Percentiles rank a stretch among this genome's conserved stretches.
These are phyloP conservation scores for Brachyptera risi DNA, from an alignment of 2,888 invertebrate species.

Conservation along the genomic window DNA sequence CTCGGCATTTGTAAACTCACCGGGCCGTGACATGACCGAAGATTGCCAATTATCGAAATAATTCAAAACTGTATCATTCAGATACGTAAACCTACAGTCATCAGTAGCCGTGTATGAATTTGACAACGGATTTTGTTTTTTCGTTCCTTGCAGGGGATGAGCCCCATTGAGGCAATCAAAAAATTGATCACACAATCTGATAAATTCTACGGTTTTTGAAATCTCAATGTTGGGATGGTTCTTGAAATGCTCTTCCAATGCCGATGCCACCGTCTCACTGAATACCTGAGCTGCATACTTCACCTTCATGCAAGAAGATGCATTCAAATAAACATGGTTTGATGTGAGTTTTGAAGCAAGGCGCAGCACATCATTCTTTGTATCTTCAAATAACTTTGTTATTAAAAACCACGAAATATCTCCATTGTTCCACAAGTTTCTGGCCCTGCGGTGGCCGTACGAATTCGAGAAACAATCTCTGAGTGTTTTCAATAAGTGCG, in stretches of 20 bases:
- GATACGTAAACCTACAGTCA: background rate
- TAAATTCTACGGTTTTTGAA: too few species aligned
- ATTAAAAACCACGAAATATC: background rate
- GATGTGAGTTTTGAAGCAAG: background rate
- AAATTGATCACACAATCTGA: background rate
- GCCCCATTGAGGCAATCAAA: background rate
- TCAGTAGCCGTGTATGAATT: background rate
- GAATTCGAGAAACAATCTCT: constrained; percentile 14
- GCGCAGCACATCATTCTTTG: background rate
- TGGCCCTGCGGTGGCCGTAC: background rate
- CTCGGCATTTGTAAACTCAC: too few species aligned
- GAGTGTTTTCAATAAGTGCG: background rate
- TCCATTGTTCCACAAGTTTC: constrained; percentile 7
- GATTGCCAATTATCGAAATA: too few species aligned
- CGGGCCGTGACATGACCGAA: too few species aligned
- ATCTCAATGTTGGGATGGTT: too few species aligned
- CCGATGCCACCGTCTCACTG: too few species aligned
- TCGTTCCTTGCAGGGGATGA: background rate
- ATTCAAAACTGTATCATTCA: too few species aligned
- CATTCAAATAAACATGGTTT: background rate
- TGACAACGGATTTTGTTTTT: background rate
- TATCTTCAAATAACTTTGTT: background rate
- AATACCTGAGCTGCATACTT: too few species aligned
- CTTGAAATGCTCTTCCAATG: too few species aligned
- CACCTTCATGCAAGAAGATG: too few species aligned